Base-by-base conservation (phyloP, 2,888 invertebrate species). In the Zygogramma bicolorata region DNA sequence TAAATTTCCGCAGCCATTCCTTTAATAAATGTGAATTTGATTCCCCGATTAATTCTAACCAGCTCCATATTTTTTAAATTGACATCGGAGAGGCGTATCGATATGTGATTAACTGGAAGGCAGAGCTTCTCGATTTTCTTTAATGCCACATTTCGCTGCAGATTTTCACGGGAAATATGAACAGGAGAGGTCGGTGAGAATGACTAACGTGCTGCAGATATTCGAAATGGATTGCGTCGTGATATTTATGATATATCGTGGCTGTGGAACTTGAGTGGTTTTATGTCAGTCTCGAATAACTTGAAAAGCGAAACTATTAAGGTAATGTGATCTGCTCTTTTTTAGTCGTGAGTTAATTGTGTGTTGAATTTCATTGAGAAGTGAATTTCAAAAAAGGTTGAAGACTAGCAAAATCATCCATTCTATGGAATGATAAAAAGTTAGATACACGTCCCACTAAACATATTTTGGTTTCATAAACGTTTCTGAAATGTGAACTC, bases 81-180 rank as follows among this genome's bases (percentile, higher is more conserved):
- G 58, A 69, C 69, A 65, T 63, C 40, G 18, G 59, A 69, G 62
- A 58, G 69, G 69, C 69, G 65, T 69, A 58, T 58, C 69, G 69
- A 69, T 69, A 57, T 65, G 63, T 65, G 69, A 69, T 69, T 20
- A 63, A 63, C 29, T 46, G 29, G 46, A 46, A 63, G 27, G 25
- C 15, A 42, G 15, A 15, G 27, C 34, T 65, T 65, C 68, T 49
- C 59, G 40, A 18, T 34, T 20, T 42, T 65, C 68, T 63, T 7
- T 46, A 59, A 63, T 63, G 29, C 18, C 46, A 46, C 63, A 18
- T 46, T 49, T 46, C 29, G 46, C 27, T 46, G 63, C 63, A 63
- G 63, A 40, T 63, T 63, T 25, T 6, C 13, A 29, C 18, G 15
- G 22, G 31, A 63, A 63, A 46, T 46, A 29, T 42, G 27, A 42